These are phyloP conservation scores for Solea solea DNA, from an alignment of 2,113 vertebrate species.

Conservation along the genomic window DNA sequence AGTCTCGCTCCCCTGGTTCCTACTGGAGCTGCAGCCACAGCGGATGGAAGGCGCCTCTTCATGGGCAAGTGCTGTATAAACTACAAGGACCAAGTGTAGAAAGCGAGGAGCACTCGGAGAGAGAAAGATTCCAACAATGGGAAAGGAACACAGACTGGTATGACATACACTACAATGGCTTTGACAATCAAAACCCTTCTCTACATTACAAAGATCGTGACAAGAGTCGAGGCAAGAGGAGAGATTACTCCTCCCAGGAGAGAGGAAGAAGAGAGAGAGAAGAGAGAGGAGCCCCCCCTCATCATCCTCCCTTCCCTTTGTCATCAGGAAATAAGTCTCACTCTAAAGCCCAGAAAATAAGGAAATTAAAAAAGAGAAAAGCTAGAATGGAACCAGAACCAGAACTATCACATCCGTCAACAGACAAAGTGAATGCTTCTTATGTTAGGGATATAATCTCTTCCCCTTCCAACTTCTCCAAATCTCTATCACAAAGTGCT, in stretches of 20 bases:
- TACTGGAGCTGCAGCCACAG: constrained; percentile 88
- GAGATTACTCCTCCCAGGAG: constrained; percentile 89
- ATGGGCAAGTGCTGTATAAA: constrained; percentile 87
- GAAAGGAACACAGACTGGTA: constrained; percentile 96
- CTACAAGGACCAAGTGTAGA: constrained; percentile 85
- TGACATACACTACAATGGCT: constrained; percentile 93
- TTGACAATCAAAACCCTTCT: constrained; percentile 66
- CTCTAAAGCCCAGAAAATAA: constrained; percentile 80
- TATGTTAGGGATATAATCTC: constrained; percentile 88
- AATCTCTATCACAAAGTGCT: constrained; percentile 70
- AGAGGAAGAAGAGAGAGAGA: constrained; percentile 90
- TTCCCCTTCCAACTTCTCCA: constrained; percentile 56
- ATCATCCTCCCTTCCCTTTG: constrained; percentile 76
- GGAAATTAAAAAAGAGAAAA: constrained; percentile 91
- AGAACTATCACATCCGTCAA: constrained; percentile 82
- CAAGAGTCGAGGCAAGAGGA: constrained; percentile 55
- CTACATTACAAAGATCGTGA: constrained; percentile 65
- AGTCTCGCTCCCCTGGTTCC: constrained; percentile 83
- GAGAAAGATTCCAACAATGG: constrained; percentile 93
- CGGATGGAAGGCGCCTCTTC: constrained; percentile 83
- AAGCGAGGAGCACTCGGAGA: constrained; percentile 87
- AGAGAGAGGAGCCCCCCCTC: constrained; percentile 80
- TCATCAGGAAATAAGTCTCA: constrained; percentile 75
- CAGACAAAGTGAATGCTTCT: constrained; percentile 93
- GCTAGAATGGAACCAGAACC: constrained; percentile 89